Base-by-base conservation (phyloP, 1,140 invertebrate species). In the Trachymyrmex cornetzi region DNA sequence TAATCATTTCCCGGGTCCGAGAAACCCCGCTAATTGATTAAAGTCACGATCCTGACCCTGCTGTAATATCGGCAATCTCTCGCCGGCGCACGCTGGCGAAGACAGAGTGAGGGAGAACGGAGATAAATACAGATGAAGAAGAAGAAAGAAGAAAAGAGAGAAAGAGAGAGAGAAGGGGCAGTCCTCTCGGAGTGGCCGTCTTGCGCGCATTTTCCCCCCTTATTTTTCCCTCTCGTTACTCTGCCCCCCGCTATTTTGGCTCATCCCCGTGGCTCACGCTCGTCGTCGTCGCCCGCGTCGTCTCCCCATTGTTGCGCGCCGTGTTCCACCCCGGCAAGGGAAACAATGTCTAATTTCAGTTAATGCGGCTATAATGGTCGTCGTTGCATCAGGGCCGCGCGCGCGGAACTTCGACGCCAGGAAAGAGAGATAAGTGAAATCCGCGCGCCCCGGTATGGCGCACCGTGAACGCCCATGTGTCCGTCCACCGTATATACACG, bases 1-100 rank as follows among this genome's bases (percentile, higher is more conserved):
- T 94, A 94, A 94, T 95, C 92, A 95, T 94, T 95, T 94, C 94
- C 93, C 94, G 93, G 92, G 94, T 92, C 92, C 91, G 92, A 94
- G 94, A 94, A 95, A 94, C 92, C 91, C 79, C 91, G 91, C 93
- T 93, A 93, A 93, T 93, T 93, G 93, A 93, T 93, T 93, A 93
- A 93, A 93, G 93, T 93, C 93, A 93, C 93, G 93, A 93, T 93
- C 88, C 90, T 90, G 91, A 93, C 91, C 92, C 93, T 88, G 89
- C 86, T 79, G 92, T 93, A 93, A 93, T 93, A 93, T 93, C 93
- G 91, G 92, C 93, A 93, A 93, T 93, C 93, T 93, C 91, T 89
- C 53, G 75, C 64, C 27, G 89, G 89, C 69, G 89, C 77, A 66
- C 72, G 84, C 69, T 74, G 89, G 86, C 64, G 81, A 85, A 77